phyloP scores from a whole-genome alignment of 2,797 vertebrate species.

The Sebastiscus tertius region DNA sequence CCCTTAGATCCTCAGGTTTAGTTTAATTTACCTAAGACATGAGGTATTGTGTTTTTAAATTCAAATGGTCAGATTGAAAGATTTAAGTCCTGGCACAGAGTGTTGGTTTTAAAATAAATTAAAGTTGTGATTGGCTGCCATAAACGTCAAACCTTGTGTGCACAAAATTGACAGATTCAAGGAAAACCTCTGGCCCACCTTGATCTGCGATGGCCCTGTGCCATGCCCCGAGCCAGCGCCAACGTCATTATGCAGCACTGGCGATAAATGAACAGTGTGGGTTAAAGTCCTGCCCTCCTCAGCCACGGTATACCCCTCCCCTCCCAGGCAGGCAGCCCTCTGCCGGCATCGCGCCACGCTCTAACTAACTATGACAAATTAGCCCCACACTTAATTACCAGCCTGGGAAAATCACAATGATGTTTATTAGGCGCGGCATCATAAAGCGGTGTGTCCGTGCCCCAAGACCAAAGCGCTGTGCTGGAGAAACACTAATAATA shows the following conservation, averaged over 20 bases:
- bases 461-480: slow-evolving; percentile 65
- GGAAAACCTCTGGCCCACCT: slow-evolving; percentile 49
- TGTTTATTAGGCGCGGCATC: slow-evolving; percentile 81
- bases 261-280: slow-evolving; percentile 48
- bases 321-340: slow-evolving; percentile 41
- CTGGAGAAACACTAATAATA: slow-evolving; percentile 77
- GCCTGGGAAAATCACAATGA: slow-evolving; percentile 81
- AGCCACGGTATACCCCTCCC: slow-evolving; percentile 37
- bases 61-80: background rate
- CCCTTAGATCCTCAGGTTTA: background rate
- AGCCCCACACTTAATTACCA: slow-evolving; percentile 83
- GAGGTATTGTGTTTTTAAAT: background rate
- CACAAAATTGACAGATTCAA: slow-evolving; percentile 1
- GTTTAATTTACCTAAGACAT: background rate
- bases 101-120: background rate
- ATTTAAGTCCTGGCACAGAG: background rate
- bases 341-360: slow-evolving; percentile 65
- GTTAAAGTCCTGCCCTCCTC: slow-evolving; percentile 46
- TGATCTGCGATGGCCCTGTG: slow-evolving; percentile 38
- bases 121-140: background rate
- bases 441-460: slow-evolving; percentile 75
- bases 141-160: background rate
- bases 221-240: slow-evolving; percentile 15
- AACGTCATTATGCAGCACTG: slow-evolving; percentile 21
- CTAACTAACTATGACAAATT: slow-evolving; percentile 87